Evolutionary conservation across 92 coral and sea anemone species (phyloP).

Genomic region (Porites rus): DNA sequence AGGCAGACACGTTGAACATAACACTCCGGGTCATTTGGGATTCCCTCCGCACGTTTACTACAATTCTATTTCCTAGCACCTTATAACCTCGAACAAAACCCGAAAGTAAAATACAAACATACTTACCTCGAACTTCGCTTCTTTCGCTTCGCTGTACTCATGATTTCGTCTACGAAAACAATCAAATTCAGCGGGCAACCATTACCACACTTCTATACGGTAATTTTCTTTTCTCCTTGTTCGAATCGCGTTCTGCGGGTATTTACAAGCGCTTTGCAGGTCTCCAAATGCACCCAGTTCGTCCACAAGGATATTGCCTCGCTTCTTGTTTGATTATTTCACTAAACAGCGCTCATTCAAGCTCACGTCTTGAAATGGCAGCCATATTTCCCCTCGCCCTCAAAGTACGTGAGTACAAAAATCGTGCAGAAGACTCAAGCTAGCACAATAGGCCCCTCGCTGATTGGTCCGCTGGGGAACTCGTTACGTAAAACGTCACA

Average conservation of each 20-base stretch:
- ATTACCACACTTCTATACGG: neutral
- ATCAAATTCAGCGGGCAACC: conserved; percentile 27
- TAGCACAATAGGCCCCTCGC: conserved; percentile 75
- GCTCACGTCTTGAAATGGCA: conserved; percentile 17
- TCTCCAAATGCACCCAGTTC: neutral
- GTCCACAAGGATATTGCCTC: neutral
- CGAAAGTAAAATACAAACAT: conserved; percentile 3
- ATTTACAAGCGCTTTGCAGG: neutral
- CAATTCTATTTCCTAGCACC: conserved; percentile 15
- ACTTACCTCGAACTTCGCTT: conserved; percentile 94
- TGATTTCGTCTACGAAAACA: conserved; percentile 32
- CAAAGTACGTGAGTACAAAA: conserved; percentile 14
- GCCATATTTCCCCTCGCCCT: conserved; percentile 45
- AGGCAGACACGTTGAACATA: conserved; percentile 12
- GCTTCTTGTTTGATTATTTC: conserved; percentile 14
- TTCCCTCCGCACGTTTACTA: conserved; percentile 11
- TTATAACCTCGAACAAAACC: neutral
- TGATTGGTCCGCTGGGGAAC: conserved; percentile 77
- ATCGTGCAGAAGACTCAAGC: conserved; percentile 73
- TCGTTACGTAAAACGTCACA: conserved; percentile 82
- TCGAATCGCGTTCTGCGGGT: conserved; percentile 4
- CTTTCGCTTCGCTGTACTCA: conserved; percentile 92
- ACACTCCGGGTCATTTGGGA: conserved; percentile 3
- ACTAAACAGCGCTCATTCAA: conserved; percentile 31
- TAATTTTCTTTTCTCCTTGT: conserved; percentile 7